These are phyloP conservation scores for Chionomys nivalis DNA, from an alignment of 2,113 vertebrate genomes.

Conservation along the genomic window DNA sequence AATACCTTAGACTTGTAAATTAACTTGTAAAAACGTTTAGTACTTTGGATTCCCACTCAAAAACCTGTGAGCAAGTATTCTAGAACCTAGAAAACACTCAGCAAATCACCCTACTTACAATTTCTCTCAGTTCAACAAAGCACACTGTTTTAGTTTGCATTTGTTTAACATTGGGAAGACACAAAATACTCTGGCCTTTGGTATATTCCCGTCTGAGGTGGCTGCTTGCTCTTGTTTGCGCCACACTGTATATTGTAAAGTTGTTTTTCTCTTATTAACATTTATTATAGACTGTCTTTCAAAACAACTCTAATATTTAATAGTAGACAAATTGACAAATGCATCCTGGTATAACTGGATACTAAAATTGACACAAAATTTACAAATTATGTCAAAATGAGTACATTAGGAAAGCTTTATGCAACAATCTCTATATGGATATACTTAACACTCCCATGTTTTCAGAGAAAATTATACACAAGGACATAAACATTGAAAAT, in stretches of 20 bases:
- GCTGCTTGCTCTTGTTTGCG: background rate
- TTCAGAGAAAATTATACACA: background rate
- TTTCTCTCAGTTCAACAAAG: background rate
- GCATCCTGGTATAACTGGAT: background rate
- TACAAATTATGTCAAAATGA: background rate
- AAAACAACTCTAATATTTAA: background rate
- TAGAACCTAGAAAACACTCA: background rate
- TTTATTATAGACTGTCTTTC: too few species aligned
- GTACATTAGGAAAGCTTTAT: background rate
- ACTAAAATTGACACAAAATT: background rate
- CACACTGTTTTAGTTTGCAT: background rate
- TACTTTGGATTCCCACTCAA: background rate
- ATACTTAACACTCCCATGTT: background rate
- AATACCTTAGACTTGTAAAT: constrained; percentile 7
- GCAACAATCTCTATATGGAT: constrained; percentile 30
- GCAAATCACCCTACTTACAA: background rate
- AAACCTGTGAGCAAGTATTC: background rate
- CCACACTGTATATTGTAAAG: background rate
- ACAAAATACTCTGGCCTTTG: background rate
- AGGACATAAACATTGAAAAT: background rate
- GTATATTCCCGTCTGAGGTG: background rate
- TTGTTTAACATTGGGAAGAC: background rate
- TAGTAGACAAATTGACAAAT: background rate
- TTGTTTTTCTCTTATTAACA: background rate
- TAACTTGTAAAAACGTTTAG: background rate